These are phyloP conservation scores for Esperia sulphurella DNA, from an alignment of 2,888 invertebrate genomes.

Conservation along the genomic window DNA sequence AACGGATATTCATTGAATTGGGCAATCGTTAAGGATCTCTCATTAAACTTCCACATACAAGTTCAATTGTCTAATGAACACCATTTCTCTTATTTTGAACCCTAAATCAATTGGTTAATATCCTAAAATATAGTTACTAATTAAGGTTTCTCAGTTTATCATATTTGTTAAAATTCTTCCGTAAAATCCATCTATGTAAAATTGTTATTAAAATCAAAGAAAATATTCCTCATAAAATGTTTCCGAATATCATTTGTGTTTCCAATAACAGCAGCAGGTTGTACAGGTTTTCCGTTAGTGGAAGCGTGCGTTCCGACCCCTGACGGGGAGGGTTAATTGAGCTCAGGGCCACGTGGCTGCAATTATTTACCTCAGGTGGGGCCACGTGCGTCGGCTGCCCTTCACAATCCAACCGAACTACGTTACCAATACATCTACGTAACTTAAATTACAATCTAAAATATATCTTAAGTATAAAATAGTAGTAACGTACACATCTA, in stretches of 20 bases:
- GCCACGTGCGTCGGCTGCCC: conserved; percentile 51
- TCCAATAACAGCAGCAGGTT: conserved; percentile 32
- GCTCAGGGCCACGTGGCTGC: conserved; percentile 63
- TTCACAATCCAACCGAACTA: not conserved
- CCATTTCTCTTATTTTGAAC: not conserved
- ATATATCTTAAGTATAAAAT: not conserved
- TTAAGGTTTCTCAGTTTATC: not conserved
- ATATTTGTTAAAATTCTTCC: not conserved
- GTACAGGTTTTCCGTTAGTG: conserved; percentile 46
- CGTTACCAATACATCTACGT: not conserved
- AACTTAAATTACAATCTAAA: not conserved
- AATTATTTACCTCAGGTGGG: conserved; percentile 72
- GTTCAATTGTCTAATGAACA: not conserved
- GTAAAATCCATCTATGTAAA: not conserved
- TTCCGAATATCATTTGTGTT: conserved; percentile 3
- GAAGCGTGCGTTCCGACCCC: conserved; percentile 52
- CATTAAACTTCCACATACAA: conserved; percentile 6
- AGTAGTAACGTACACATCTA: not conserved
- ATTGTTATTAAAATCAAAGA: not conserved
- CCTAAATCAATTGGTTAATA: not conserved
- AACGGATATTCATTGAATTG: conserved; percentile 36
- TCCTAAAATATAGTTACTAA: not conserved
- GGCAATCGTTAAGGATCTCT: conserved; percentile 13
- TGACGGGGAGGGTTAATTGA: conserved; percentile 59
- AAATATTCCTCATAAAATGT: not conserved